Evolutionary conservation across 1,140 invertebrate genomes (phyloP), one percentile per base, ranked within the genome.

Genomic region (Lasioglossum baleicum): DNA sequence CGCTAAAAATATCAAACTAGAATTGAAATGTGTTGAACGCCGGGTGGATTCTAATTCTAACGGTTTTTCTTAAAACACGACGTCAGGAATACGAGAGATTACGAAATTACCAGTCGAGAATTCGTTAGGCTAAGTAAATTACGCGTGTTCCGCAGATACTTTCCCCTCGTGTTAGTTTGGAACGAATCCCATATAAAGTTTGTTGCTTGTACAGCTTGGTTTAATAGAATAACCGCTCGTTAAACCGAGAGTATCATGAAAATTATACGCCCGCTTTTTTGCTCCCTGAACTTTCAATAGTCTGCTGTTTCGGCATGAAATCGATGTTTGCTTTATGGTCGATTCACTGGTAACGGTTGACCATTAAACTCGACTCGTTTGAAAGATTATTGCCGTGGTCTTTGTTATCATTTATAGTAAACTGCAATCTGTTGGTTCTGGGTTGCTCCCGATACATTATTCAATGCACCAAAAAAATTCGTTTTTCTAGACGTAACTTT

Each of bases 311-410:
- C 22, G 42, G 64, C 40, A 17, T 66, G 20, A 22, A 66, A 44
- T 66, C 64, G 64, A 66, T 66, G n/a, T 2, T 20, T 44, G 20
- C n/a, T 67, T 48, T 67, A 67, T 48, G 65, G 65, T 48, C 65
- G 42, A 67, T 67, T 26, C 44, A 8, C 42, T 67, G 42, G 11
- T 42, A 48, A 48, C 42, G n/a, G 8, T n/a, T 13, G 6, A 26
- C 40, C 65, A 26, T 42, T 48, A 26, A 67, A 26, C 20, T 48
- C 65, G 13, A 44, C 20, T 44, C 40, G 40, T 44, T 65, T 44
- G n/a, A 44, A 44, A 66, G n/a, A 44, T 66, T 44, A 44, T 44
- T 66, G 40, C 35, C 17, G 20, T 8, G 20, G 35, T 22, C 40
- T 66, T 66, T 48, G 7, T n/a, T 10, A 66, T 20, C 20, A 40